Percentiles rank a stretch among this genome's conserved stretches.
Conservation (phyloP, 2,113 vertebrate genomes). For the Martes martes region DNA sequence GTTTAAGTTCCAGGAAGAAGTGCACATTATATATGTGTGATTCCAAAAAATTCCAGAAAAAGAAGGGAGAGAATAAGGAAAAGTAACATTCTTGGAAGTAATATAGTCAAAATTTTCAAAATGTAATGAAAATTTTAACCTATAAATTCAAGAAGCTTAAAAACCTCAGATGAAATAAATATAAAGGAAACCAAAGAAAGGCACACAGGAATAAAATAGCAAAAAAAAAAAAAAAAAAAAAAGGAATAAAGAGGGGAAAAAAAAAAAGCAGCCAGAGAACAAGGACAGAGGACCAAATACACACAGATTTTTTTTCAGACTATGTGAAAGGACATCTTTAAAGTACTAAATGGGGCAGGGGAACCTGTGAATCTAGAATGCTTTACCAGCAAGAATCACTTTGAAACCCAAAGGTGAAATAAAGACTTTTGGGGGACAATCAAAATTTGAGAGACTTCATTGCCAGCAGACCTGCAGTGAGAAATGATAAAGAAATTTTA, state of each 20-base stretch:
- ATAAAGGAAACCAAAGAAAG: background rate
- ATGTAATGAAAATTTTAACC: background rate
- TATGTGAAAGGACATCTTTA: background rate
- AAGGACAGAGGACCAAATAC: background rate
- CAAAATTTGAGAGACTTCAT: background rate
- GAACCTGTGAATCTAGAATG: background rate
- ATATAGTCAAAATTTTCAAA: background rate
- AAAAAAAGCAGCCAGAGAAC: background rate
- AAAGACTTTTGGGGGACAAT: background rate
- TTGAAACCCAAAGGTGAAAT: background rate
- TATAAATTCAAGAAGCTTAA: background rate
- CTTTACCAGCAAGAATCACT: background rate
- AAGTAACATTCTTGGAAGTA: background rate
- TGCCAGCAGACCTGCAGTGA: background rate
- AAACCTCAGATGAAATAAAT: background rate
- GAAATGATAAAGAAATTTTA: background rate
- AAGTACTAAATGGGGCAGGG: background rate
- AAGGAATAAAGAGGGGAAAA: background rate
- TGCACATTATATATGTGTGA: background rate
- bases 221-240: background rate
- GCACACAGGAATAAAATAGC: background rate
- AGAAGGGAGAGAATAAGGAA: background rate
- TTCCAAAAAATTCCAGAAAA: background rate
- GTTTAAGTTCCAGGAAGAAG: background rate
- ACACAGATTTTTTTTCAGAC: background rate